Evolutionary conservation across 2,113 vertebrate genomes (phyloP).

Genomic region (Corythaeola cristata): DNA sequence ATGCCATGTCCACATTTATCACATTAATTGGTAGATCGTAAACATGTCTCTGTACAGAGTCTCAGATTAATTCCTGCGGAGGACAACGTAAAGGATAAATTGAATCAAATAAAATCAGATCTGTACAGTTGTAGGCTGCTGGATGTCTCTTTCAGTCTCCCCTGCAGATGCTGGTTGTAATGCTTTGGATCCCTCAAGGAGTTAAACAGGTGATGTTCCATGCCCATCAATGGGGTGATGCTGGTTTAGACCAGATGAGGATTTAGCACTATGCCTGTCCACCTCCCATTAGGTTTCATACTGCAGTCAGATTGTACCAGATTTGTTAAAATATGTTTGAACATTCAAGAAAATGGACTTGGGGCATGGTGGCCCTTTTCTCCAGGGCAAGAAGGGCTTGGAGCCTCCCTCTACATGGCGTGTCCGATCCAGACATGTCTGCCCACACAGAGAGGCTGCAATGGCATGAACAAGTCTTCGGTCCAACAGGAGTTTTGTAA

Average conservation of each 20-base stretch:
- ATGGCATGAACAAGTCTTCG: background rate
- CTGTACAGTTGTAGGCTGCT: background rate
- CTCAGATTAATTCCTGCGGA: background rate
- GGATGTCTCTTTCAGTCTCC: background rate
- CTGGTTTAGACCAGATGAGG: background rate
- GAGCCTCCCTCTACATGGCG: background rate
- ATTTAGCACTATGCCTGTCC: background rate
- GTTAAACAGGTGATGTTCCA: background rate
- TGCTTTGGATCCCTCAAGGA: background rate
- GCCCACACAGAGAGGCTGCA: background rate
- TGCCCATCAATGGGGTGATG: background rate
- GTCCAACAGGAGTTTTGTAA: background rate
- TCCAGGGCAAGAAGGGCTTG: background rate
- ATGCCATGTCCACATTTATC: background rate
- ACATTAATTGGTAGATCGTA: background rate
- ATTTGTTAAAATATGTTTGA: background rate
- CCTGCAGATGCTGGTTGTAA: background rate
- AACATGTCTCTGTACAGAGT: background rate
- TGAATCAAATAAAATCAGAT: background rate
- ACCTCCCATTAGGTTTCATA: background rate
- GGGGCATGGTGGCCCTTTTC: background rate
- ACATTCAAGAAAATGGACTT: background rate
- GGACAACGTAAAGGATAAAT: background rate
- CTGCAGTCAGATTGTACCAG: background rate
- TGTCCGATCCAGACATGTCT: rapidly evolving